Base-by-base conservation (phyloP, 1,140 invertebrate genomes). In the Heliconius eleuchia region DNA sequence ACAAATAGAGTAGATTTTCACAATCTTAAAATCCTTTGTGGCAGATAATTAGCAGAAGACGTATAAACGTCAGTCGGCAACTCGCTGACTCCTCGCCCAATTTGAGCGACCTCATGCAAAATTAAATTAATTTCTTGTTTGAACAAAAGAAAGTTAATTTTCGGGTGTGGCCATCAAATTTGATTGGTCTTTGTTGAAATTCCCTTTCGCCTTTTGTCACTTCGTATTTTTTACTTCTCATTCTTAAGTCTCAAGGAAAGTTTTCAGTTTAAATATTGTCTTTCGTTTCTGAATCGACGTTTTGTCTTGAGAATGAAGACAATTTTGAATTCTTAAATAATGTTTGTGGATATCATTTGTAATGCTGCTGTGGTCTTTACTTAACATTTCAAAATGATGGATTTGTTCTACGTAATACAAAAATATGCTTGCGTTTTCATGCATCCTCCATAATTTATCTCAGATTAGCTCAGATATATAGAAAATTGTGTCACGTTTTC, bases 101-200 rank as follows among this genome's bases (percentile, higher is more conserved):
- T 79, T 79, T n/a, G 70, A 70, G 72, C 78, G 74, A 66, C 74
- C 74, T 80, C 71, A 80, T 71, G 71, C 75, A 71, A 74, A 82
- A 82, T 74, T 27, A 75, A 82, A 82, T 82, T 82, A 82, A 82
- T 82, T 82, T 80, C 73, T 79, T 82, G 74, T 82, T 80, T 80
- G 78, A 82, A 80, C 81, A 80, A 82, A 57, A 81, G 80, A 77
- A 81, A 82, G 78, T 80, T 82, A 76, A 80, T 82, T 82, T 80
- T 80, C 75, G 66, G 76, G 80, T 82, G 81, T 82, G 78, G 80
- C 81, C 76, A 78, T 82, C 81, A 82, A 82, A 80, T 52, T 77
- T 82, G 76, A 82, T 82, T 80, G 77, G 76, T 72, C 81, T 66
- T 82, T 80, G 76, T 80, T 74, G 39, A 73, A 82, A 82, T 77